Percentiles rank a stretch among this genome's conserved stretches.
These are phyloP conservation scores for Zygaena filipendulae DNA, from an alignment of 2,888 invertebrate genomes.

Conservation along the genomic window DNA sequence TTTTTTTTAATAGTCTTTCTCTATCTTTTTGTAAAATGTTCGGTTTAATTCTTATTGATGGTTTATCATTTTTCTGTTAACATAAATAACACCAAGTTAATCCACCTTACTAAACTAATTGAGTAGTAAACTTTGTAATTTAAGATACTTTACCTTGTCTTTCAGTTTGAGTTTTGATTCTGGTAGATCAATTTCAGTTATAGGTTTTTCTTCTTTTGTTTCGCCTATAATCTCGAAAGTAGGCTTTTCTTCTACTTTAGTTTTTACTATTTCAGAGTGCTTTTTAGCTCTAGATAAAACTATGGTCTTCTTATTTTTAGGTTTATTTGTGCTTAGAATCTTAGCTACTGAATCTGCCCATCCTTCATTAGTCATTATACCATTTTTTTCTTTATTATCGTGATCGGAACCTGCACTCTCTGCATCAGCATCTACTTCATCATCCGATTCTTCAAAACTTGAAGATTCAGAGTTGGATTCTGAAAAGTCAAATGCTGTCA, in stretches of 20 bases:
- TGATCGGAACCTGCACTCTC: slow-evolving; percentile 20
- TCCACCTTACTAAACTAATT: too few species aligned
- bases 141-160: too few species aligned
- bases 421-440: slow-evolving; percentile 22
- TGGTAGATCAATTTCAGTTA: slow-evolving; percentile 10
- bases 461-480: slow-evolving; percentile 40
- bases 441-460: slow-evolving; percentile 29
- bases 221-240: slow-evolving; percentile 78
- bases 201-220: slow-evolving; percentile 30
- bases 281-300: slow-evolving; percentile 86
- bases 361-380: slow-evolving; percentile 69
- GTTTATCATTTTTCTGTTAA: slow-evolving; percentile 68
- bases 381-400: slow-evolving; percentile 20
- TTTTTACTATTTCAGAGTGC: slow-evolving; percentile 62
- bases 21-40: slow-evolving; percentile 78
- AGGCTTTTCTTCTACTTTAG: slow-evolving; percentile 49
- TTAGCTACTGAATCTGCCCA: slow-evolving; percentile 89
- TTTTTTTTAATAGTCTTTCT: slow-evolving; percentile 81
- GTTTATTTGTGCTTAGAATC: slow-evolving; percentile 79
- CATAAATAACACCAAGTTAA: slow-evolving; percentile 1
- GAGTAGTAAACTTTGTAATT: slow-evolving; percentile 1
- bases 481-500: slow-evolving; percentile 12
- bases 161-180: slow-evolving; percentile 43
- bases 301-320: slow-evolving; percentile 78
- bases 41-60: slow-evolving; percentile 79